Evolutionary conservation across 2,888 invertebrate species (phyloP), one percentile per base, ranked within the genome.

Genomic region (Nipponacmea schrenckii): DNA sequence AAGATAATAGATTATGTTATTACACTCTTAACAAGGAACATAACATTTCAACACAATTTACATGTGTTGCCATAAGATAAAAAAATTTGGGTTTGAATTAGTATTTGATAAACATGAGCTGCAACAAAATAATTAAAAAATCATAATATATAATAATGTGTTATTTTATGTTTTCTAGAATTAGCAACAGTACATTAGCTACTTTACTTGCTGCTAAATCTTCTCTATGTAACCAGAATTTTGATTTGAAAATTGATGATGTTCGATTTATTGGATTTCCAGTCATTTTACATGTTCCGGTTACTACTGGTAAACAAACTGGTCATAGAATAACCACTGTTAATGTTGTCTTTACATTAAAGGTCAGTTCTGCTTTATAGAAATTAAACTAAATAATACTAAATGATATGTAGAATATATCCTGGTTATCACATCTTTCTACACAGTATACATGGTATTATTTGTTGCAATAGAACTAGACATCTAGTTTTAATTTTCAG

Each of bases 191-290:
- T 8, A 84, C 80, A 20, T 71, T 88, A 45, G 84, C 85, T 5
- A 83, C 81, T 64, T 75, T 88, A 26, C 76, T 89, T 56, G 84
- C 85, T 8, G 96, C 97, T 0, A 96, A 96, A 65, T 93, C 94
- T 14, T 95, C 96, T 83, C 90, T 97, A 26, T 96, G 96, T 86
- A 95, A 95, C 84, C 92, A 94, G 76, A 96, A 96, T 87, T 96
- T 98, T 90, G 97, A 97, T 88, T 90, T 97, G 0, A 97, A 97
- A 91, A 94, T 98, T 0, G 97, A 98, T 89, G 96, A 97, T 91
- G 95, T 97, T 0, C 91, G 97, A 64, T 98, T 98, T 90, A 95
- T 98, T 15, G 96, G 97, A 0, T 97, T 96, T 89, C 97, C 98
- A 0, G 95, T 96, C 1, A 89, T 79, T 15, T 66, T 88, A 46